Conservation (phyloP, 2,113 vertebrate species). For the Podocnemis expansa region DNA sequence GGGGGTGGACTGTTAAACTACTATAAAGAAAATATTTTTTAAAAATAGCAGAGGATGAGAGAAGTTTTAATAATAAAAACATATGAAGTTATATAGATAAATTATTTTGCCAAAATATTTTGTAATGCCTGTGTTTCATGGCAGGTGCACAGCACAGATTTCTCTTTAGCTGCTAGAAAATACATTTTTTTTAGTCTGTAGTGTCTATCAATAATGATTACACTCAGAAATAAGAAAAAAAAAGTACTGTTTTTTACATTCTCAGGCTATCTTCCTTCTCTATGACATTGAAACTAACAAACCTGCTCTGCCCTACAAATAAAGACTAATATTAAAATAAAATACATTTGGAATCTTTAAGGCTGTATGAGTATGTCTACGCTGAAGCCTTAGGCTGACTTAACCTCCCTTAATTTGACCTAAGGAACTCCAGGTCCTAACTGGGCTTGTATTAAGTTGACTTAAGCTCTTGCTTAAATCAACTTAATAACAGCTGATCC, state of each 20-base stretch:
- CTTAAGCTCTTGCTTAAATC: too few relatives aligned
- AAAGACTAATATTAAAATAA: not conserved
- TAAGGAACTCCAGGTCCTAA: too few relatives aligned
- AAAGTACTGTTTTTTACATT: not conserved
- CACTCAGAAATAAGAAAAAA: not conserved
- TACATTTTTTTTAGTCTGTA: not conserved
- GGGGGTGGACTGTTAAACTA: not conserved
- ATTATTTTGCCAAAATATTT: not conserved
- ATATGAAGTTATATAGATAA: not conserved
- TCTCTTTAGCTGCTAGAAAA: not conserved
- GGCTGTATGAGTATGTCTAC: not conserved
- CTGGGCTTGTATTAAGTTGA: too few relatives aligned
- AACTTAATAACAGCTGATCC: too few relatives aligned
- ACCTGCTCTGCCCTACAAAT: not conserved
- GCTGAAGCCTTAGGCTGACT: too few relatives aligned
- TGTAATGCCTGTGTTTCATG: not conserved
- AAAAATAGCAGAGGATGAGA: fast-evolving
- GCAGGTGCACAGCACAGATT: not conserved
- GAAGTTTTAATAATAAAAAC: not conserved
- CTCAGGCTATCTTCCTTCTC: not conserved
- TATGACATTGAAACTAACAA: not conserved
- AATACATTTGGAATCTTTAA: not conserved
- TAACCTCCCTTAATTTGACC: too few relatives aligned
- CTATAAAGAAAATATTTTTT: not conserved
- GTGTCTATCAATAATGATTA: not conserved